Conservation (phyloP, 2,888 invertebrate genomes). For the Chrysina gloriosa region DNA sequence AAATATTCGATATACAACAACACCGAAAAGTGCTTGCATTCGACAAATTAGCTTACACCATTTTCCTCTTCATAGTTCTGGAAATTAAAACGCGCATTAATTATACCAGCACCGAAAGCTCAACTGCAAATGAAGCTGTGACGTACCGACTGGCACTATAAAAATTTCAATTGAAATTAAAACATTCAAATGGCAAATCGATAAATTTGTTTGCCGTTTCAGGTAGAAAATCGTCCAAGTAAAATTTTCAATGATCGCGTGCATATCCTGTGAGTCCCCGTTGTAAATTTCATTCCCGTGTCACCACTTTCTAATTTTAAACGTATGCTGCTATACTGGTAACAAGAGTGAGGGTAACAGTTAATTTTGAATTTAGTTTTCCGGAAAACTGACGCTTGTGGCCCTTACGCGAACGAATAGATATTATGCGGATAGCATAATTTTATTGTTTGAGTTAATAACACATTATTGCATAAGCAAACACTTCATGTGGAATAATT, state of each 20-base stretch:
- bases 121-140: not conserved
- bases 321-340: not conserved
- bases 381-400: constrained; percentile 1
- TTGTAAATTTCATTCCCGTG: constrained; percentile 27
- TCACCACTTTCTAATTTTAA: constrained; percentile 30
- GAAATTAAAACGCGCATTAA: too few species aligned
- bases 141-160: not conserved
- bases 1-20: too few species aligned
- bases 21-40: too few species aligned
- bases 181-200: constrained; percentile 12
- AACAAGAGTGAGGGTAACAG: not conserved
- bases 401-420: not conserved
- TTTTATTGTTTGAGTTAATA: constrained; percentile 28
- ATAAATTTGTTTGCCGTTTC: constrained; percentile 20
- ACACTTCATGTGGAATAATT: too few species aligned
- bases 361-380: constrained; percentile 30
- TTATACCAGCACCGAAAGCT: too few species aligned
- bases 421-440: constrained; percentile 21
- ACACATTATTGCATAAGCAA: constrained; percentile 9
- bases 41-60: too few species aligned
- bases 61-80: too few species aligned
- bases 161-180: constrained; percentile 16
- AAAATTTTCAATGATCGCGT: constrained; percentile 26
- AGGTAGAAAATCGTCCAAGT: constrained; percentile 10
- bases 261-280: constrained; percentile 12